These are phyloP conservation scores for Geopemphigus sp. DNA, from an alignment of 1,140 invertebrate genomes.

Conservation along the genomic window DNA sequence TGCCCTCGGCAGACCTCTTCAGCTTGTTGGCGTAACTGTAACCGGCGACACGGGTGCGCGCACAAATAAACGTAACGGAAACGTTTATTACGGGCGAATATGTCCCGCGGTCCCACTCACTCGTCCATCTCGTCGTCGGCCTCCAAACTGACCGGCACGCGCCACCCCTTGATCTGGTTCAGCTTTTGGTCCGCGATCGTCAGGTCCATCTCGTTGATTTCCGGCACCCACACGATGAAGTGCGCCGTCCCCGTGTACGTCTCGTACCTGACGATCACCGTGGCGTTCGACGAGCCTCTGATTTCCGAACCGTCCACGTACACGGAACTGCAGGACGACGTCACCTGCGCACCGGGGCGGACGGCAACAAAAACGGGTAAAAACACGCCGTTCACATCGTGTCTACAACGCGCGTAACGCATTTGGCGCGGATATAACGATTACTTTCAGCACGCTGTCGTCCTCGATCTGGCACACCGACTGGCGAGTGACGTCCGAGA, in stretches of 20 bases:
- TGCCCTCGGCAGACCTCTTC: conserved; percentile 34
- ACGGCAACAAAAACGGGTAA: no score
- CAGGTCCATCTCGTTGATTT: conserved; percentile 81
- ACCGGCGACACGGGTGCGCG: no score
- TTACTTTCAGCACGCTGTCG: conserved; percentile 92
- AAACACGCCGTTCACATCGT: no score
- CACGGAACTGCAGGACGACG: conserved; percentile 91
- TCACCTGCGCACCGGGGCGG: conserved; percentile 66
- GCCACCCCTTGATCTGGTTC: conserved; percentile 85
- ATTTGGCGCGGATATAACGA: neutral
- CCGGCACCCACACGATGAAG: conserved; percentile 96
- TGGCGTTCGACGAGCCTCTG: conserved; percentile 89
- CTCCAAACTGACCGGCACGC: conserved; percentile 62
- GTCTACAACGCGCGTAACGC: no score
- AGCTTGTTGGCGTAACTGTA: conserved; percentile 30
- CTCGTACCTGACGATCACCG: conserved; percentile 89
- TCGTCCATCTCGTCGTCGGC: conserved; percentile 40
- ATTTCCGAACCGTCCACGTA: conserved; percentile 96
- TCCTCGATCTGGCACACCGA: conserved; percentile 93
- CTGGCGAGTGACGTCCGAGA: conserved; percentile 92
- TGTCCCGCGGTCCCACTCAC: neutral
- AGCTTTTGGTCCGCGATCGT: conserved; percentile 83
- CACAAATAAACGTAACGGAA: no score
- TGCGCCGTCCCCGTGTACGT: conserved; percentile 82
- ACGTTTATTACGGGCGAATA: no score